A percentile compares a stretch with the other conserved stretches of the same genome.
phyloP scores from a whole-genome alignment of 2,797 vertebrate species.

The Crypturellus tataupa region DNA sequence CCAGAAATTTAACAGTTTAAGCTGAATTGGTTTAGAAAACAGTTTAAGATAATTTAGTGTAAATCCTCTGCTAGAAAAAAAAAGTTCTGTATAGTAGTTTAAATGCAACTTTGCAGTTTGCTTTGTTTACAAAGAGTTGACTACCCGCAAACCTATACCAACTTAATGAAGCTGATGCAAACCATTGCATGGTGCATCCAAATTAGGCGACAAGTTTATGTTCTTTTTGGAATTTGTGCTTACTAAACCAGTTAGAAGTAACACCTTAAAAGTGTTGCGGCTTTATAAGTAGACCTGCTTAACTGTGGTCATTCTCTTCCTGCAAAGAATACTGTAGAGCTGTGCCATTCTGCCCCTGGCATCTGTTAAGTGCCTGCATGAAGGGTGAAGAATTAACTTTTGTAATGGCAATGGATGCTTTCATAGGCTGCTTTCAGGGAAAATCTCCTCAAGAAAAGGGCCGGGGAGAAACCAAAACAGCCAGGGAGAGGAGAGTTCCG shows the following conservation, averaged over 20 bases:
- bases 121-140: neutral
- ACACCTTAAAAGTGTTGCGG: constrained; percentile 72
- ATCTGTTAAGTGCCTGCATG: constrained; percentile 80
- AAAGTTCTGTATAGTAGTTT: neutral
- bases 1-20: constrained; percentile 15
- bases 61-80: neutral
- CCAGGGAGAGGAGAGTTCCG: constrained; percentile 24
- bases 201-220: neutral
- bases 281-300: constrained; percentile 64
- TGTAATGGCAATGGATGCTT: constrained; percentile 74
- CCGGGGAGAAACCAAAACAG: constrained; percentile 39
- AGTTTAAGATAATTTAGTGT: neutral
- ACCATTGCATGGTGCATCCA: neutral
- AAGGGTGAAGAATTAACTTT: constrained; percentile 75
- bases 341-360: constrained; percentile 78
- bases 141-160: neutral
- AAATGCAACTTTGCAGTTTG: constrained; percentile 1
- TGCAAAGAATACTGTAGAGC: constrained; percentile 58
- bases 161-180: neutral
- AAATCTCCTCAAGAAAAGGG: constrained; percentile 63
- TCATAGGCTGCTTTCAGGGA: constrained; percentile 72
- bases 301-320: constrained; percentile 64
- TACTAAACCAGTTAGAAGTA: constrained; percentile 50
- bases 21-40: constrained; percentile 15
- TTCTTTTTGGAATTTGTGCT: constrained; percentile 17